Conservation (phyloP, 2,888 invertebrate species). For the Lordiphosa fenestrarum region DNA sequence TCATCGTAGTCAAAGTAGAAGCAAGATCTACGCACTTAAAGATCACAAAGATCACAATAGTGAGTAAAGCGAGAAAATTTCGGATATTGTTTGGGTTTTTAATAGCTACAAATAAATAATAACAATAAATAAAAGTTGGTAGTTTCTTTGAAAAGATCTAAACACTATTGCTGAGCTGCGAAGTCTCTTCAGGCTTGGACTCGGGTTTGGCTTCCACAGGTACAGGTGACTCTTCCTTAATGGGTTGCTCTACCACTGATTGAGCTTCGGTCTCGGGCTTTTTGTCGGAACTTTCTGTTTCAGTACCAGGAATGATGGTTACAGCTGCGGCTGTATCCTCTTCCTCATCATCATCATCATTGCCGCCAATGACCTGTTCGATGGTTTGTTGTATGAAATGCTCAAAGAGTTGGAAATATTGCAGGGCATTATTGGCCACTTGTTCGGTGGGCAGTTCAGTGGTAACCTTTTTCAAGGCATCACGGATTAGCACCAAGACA, state of each 20-base stretch:
- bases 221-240: background rate
- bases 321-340: conserved; percentile 35
- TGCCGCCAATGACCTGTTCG: conserved; percentile 75
- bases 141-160: conserved; percentile 21
- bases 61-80: background rate
- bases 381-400: conserved; percentile 78
- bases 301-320: conserved; percentile 14
- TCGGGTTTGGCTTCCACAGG: conserved; percentile 5
- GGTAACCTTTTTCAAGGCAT: conserved; percentile 77
- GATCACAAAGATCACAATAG: conserved; percentile 13
- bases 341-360: conserved; percentile 73
- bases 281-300: conserved; percentile 13
- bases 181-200: conserved; percentile 12
- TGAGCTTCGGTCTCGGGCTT: conserved; percentile 17
- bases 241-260: too few species aligned
- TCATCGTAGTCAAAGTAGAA: conserved; percentile 56
- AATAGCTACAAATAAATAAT: conserved; percentile 51
- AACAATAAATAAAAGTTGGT: conserved; percentile 50
- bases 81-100: conserved; percentile 13
- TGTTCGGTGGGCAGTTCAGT: conserved; percentile 75
- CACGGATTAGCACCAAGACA: conserved; percentile 75
- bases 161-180: conserved; percentile 35
- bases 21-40: conserved; percentile 41
- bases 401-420: conserved; percentile 78
- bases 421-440: conserved; percentile 77